Percentiles rank a stretch among this genome's conserved stretches.
phyloP scores from a whole-genome alignment of 2,888 invertebrate species.

The Tenthredo amoena region DNA sequence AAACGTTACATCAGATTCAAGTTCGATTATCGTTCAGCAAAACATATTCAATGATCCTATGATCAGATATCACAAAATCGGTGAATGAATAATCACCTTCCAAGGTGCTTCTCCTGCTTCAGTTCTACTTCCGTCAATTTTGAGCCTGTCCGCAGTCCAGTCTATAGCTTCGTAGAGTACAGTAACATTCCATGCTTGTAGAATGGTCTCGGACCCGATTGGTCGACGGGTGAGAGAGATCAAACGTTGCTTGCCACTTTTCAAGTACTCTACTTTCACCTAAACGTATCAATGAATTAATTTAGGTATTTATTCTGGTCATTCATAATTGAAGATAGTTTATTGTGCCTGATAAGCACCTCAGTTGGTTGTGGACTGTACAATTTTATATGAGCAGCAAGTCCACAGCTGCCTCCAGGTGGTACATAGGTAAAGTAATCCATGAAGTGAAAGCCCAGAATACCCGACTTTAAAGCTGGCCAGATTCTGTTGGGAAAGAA shows the following conservation, averaged over 20 bases:
- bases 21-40: not conserved
- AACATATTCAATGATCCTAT: not conserved
- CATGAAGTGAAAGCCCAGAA: constrained; percentile 71
- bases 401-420: constrained; percentile 73
- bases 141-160: constrained; percentile 70
- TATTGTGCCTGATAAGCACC: constrained; percentile 60
- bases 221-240: constrained; percentile 69
- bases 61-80: not conserved
- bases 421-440: constrained; percentile 74
- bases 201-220: constrained; percentile 63
- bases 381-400: constrained; percentile 70
- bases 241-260: constrained; percentile 65
- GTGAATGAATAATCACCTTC: constrained; percentile 64
- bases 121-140: constrained; percentile 71
- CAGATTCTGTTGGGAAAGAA: constrained; percentile 65
- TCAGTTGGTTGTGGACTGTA: constrained; percentile 67
- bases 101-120: constrained; percentile 67
- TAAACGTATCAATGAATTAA: constrained; percentile 51
- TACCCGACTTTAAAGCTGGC: constrained; percentile 68
- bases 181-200: constrained; percentile 74
- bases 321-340: not conserved
- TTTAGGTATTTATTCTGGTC: not conserved
- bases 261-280: constrained; percentile 68
- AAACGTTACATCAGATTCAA: not conserved
- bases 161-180: constrained; percentile 68